Evolutionary conservation across 2,113 vertebrate genomes (phyloP).

Genomic region (Protomyctophum bolini): DNA sequence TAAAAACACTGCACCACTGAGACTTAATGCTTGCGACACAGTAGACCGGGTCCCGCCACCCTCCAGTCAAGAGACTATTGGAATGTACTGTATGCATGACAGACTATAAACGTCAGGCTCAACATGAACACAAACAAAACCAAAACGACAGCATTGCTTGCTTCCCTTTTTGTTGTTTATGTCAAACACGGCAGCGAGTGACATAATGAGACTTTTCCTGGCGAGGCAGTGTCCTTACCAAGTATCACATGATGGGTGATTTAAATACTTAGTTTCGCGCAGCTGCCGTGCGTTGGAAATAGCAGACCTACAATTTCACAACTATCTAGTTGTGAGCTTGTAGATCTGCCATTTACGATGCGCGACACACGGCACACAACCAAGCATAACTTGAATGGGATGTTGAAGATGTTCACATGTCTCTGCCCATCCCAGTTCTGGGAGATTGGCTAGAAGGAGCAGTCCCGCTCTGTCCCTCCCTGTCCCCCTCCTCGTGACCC

Average conservation of each 20-base stretch:
- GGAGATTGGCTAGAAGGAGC: slow-evolving; percentile 65
- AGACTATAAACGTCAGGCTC: slow-evolving; percentile 15
- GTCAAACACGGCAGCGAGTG: background rate
- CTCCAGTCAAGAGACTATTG: slow-evolving; percentile 13
- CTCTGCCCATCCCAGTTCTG: slow-evolving; percentile 65
- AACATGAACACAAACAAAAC: slow-evolving; percentile 31
- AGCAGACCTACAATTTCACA: no score
- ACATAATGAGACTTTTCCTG: slow-evolving; percentile 15
- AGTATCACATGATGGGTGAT: slow-evolving; percentile 2
- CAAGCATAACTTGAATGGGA: no score
- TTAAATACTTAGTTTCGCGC: no score
- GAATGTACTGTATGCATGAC: slow-evolving; percentile 16
- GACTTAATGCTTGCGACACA: slow-evolving; percentile 1
- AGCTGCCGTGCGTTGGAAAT: no score
- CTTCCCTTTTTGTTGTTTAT: slow-evolving; percentile 20
- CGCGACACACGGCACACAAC: no score
- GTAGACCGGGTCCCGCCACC: background rate
- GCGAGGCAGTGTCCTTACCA: slow-evolving; percentile 20
- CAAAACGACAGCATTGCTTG: slow-evolving; percentile 26
- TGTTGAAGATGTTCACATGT: slow-evolving; percentile 50
- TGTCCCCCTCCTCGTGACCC: slow-evolving; percentile 61
- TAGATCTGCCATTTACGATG: no score
- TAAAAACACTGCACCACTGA: background rate
- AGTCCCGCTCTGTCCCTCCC: slow-evolving; percentile 58
- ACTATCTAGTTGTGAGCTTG: no score